phyloP scores from a whole-genome alignment of 2,888 invertebrate genomes.

The Cephus spinipes region DNA sequence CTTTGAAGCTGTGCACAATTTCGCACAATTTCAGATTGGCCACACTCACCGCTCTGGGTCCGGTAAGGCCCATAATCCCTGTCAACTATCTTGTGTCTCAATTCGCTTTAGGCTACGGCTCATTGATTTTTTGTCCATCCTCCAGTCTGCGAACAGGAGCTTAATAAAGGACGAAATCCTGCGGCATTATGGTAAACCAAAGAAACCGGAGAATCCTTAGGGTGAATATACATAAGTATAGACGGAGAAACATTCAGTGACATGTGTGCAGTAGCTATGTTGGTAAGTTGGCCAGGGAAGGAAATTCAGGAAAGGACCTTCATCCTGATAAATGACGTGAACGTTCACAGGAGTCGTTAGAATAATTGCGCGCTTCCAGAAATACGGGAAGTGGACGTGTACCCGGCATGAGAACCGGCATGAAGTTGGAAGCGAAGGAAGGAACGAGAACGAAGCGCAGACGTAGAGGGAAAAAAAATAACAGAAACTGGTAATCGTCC shows the following conservation, averaged over 20 bases:
- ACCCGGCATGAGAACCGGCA: neutral
- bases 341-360: slow-evolving; percentile 28
- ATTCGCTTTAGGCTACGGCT: slow-evolving; percentile 42
- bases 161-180: slow-evolving; percentile 1
- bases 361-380: slow-evolving; percentile 47
- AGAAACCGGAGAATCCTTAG: neutral
- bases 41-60: slow-evolving; percentile 35
- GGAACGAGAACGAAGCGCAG: slow-evolving; percentile 6
- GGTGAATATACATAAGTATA: neutral
- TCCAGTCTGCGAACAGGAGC: slow-evolving; percentile 12
- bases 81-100: slow-evolving; percentile 48
- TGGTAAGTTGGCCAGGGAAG: neutral
- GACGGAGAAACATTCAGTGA: neutral
- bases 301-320: slow-evolving; percentile 21
- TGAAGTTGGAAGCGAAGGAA: neutral
- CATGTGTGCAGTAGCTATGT: neutral
- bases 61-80: slow-evolving; percentile 25
- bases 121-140: slow-evolving; percentile 48
- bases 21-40: slow-evolving; percentile 48
- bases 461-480: slow-evolving; percentile 28
- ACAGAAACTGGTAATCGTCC: slow-evolving; percentile 37
- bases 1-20: slow-evolving; percentile 22
- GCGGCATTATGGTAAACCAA: neutral
- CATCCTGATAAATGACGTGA: slow-evolving; percentile 52
- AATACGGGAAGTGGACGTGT: slow-evolving; percentile 40